Conservation (phyloP, 1,140 invertebrate species). For the Heliothis virescens region DNA sequence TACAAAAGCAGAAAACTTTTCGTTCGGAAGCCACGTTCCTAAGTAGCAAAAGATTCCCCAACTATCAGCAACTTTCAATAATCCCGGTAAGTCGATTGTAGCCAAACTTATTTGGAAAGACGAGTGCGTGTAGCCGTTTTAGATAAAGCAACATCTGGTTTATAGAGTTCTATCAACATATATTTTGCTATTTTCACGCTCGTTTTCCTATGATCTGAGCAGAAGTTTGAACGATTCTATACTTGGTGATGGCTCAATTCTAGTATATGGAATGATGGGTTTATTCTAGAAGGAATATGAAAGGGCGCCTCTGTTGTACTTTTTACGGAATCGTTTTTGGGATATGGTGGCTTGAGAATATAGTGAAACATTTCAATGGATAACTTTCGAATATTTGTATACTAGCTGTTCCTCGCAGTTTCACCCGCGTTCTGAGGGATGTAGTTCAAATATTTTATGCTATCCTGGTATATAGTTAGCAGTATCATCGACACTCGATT, state of each 20-base stretch:
- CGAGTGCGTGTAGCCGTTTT: slow-evolving; percentile 51
- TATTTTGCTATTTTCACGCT: slow-evolving; percentile 36
- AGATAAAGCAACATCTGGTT: slow-evolving; percentile 46
- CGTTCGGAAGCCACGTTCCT: slow-evolving; percentile 71
- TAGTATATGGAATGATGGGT: slow-evolving; percentile 1
- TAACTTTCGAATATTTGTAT: too few species aligned
- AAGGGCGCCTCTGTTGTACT: not conserved
- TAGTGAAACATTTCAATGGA: not conserved
- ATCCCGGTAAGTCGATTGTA: slow-evolving; percentile 76
- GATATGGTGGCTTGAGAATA: not conserved
- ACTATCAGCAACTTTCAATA: slow-evolving; percentile 79
- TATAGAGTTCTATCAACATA: slow-evolving; percentile 28
- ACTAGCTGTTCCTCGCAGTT: too few species aligned
- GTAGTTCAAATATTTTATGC: too few species aligned
- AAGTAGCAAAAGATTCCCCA: slow-evolving; percentile 75
- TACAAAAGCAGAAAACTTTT: slow-evolving; percentile 67
- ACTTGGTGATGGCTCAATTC: slow-evolving; percentile 13
- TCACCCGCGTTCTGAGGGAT: too few species aligned
- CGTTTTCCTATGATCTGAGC: slow-evolving; percentile 35
- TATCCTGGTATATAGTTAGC: too few species aligned
- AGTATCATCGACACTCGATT: too few species aligned
- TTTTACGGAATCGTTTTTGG: not conserved
- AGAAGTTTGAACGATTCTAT: slow-evolving; percentile 29
- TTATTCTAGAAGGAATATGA: not conserved
- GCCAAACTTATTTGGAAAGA: slow-evolving; percentile 60